Evolutionary conservation across 1,140 invertebrate species (phyloP), one percentile per base, ranked within the genome.

Genomic region (Orius insidiosus): DNA sequence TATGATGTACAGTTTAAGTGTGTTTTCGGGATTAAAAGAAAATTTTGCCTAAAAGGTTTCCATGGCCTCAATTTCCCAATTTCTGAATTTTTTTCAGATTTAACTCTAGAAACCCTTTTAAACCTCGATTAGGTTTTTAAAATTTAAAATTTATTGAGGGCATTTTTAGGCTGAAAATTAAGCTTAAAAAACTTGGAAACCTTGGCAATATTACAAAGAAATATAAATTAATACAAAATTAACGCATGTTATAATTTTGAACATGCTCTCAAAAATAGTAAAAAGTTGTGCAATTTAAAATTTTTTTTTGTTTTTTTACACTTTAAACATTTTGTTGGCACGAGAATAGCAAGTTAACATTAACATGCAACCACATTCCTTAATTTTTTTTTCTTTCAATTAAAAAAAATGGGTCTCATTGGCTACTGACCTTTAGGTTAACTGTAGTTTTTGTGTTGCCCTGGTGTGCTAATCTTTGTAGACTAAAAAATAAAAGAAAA

Each of bases 381-480:
- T 43, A 11, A 31, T 43, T 43, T 43, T 43, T 43, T 43, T 36
- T 36, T 10, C 9, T 43, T 43, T 43, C 16, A 43, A 30, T 18
- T 14, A 41, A 41, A 11, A 16, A 43, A 43, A 43, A 43, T 31
- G 41, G 31, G 24, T 24, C 24, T 24, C 24, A 24, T 24, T 24
- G 24, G 24, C 24, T 24, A 24, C 24, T 24, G 24, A 24, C 24
- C 24, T 24, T 24, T 24, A 24, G 41, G 31, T 30, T 30, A 32
- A 43, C 19, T 30, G 41, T 43, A 48, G 46, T 48, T 41, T 47
- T 48, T 38, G 35, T 38, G 46, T 38, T 48, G 42, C 38, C 37
- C 46, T 48, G 46, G 46, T 48, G 46, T 48, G 46, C 46, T 48
- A 48, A 32, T 48, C 39, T 46, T 44, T 48, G 39, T 48, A 48